These are phyloP conservation scores for Hemibagrus guttatus DNA, from an alignment of 2,797 vertebrate species.

Conservation along the genomic window DNA sequence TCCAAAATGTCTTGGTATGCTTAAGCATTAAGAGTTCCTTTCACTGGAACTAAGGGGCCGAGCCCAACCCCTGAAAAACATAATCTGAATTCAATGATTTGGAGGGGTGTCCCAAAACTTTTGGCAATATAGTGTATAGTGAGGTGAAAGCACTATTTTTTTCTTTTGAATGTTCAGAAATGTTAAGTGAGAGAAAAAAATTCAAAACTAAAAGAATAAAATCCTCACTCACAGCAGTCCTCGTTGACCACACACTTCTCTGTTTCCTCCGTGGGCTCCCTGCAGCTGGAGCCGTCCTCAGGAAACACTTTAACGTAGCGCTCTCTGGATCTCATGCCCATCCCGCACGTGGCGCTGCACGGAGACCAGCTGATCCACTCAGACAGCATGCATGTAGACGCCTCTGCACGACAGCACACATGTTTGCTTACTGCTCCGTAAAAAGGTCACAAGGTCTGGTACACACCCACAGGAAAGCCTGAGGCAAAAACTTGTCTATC, in stretches of 20 bases:
- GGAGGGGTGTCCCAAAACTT: too few relatives aligned
- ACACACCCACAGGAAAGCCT: constrained; percentile 32
- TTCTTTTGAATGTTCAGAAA: background rate
- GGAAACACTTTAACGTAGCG: constrained; percentile 95
- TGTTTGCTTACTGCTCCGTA: background rate
- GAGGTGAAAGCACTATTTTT: background rate
- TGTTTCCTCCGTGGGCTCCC: constrained; percentile 88
- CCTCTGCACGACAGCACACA: constrained; percentile 68
- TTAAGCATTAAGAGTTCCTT: too few relatives aligned
- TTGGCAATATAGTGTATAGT: too few relatives aligned
- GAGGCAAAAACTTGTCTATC: constrained; percentile 26
- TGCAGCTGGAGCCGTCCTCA: constrained; percentile 91
- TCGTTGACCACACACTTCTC: constrained; percentile 94
- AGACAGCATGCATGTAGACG: constrained; percentile 95
- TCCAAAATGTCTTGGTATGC: too few relatives aligned
- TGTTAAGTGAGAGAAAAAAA: background rate
- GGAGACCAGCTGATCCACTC: constrained; percentile 99
- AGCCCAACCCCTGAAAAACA: too few relatives aligned
- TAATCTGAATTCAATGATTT: too few relatives aligned
- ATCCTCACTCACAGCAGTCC: constrained; percentile 86
- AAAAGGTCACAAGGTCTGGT: constrained; percentile 21
- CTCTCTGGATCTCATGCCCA: constrained; percentile 91
- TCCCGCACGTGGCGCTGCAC: constrained; percentile 90
- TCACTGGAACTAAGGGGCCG: too few relatives aligned
- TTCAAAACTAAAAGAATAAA: background rate